Base-by-base conservation (phyloP, 2,797 vertebrate genomes). In the Paratrypauchen microcephalus region DNA sequence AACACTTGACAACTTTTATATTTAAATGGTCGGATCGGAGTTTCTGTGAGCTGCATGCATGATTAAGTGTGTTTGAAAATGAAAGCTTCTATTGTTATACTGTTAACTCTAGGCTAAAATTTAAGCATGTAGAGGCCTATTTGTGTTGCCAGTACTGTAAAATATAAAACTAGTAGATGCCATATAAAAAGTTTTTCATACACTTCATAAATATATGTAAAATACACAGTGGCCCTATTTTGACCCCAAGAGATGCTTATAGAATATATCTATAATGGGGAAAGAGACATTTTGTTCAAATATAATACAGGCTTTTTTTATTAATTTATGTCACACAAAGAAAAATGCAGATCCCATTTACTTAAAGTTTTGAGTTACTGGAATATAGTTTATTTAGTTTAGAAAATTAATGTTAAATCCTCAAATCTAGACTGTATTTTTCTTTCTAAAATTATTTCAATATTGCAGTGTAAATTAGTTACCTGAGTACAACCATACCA, bases 1-100 rank as follows among this genome's bases (percentile, higher is more conserved):
- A 89, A 83, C 79, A 87, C 89, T 90, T 78, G 70, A 83, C 77
- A 88, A 86, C 82, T 84, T 88, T 90, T 87, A 86, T 83, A 86
- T 89, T 82, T 79, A 88, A 82, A 71, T 65, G 18, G 65, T 70
- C 70, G n/a, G 55, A 76, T 82, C 60, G 18, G 26, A 79, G 70
- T 39, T 64, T 63, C 66, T 70, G 47, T 75, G 69, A 48, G 52
- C 23, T 28, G 61, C 63, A 62, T 72, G 71, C 58, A 65, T 57
- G 59, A 75, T 71, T 72, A 65, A 72, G 70, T 45, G 26, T 39
- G 66, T n/a, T 55, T 75, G 73, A 7, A 68, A 73, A 69, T 28
- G 2, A 62, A 71, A 55, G 63, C 61, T 80, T 73, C 57, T 66
- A 61, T 73, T 47, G 41, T 45, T 45, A 0, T 54, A n/a, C 15